Evolutionary conservation across 37 sponge, comb jelly and placozoan genomes (phyloP).

Genomic region (Ianthella basta): DNA sequence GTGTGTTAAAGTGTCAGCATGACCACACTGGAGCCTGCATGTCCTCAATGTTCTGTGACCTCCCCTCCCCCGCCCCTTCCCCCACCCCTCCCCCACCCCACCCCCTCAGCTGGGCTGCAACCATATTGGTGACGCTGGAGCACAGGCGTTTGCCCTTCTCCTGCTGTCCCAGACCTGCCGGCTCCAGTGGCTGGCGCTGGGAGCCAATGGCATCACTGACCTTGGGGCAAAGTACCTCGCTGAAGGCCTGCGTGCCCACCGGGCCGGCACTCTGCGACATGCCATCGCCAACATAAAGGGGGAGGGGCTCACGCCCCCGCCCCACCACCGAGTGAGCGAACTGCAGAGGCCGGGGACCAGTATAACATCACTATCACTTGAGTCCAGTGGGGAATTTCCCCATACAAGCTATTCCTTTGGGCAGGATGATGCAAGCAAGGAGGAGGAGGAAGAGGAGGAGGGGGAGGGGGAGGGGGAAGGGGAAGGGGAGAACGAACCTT

Average conservation of each 20-base stretch:
- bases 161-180: constrained; percentile 34
- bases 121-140: constrained; percentile 70
- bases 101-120: constrained; percentile 73
- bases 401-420: constrained; percentile 27
- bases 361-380: not conserved
- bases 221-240: constrained; percentile 57
- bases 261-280: not conserved
- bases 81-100: too few relatives aligned
- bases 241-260: constrained; percentile 27
- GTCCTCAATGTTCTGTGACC: not conserved
- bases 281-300: constrained; percentile 15
- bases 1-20: too few relatives aligned
- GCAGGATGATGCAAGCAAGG: not conserved
- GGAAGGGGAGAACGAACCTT: constrained; percentile 26
- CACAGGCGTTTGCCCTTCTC: constrained; percentile 51
- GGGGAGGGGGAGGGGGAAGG: constrained; percentile 6
- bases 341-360: not conserved
- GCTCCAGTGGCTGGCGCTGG: constrained; percentile 70
- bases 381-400: constrained; percentile 44
- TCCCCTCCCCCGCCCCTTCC: not conserved
- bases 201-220: constrained; percentile 71
- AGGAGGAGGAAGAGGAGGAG: not conserved
- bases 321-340: not conserved
- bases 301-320: constrained; percentile 30
- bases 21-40: too few relatives aligned